Evolutionary conservation across 2,797 vertebrate species (phyloP).

Genomic region (Buphagus erythrorhynchus): DNA sequence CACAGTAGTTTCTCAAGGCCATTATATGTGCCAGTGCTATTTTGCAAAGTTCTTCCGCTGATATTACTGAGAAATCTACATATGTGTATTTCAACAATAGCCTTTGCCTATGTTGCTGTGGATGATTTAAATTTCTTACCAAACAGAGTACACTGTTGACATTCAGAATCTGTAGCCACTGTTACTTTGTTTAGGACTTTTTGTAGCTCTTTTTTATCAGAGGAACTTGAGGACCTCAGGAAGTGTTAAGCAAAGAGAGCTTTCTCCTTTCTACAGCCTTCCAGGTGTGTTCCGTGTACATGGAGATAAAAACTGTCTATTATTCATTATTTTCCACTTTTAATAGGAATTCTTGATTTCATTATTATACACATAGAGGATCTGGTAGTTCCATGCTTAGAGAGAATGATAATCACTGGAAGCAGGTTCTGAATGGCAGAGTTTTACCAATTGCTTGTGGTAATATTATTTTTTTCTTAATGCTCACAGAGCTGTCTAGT

Average conservation of each 20-base stretch:
- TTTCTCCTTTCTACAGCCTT: neutral
- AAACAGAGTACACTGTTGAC: neutral
- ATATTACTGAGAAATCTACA: neutral
- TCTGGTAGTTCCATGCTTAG: neutral
- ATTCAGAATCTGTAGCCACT: neutral
- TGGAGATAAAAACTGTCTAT: neutral
- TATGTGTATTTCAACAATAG: neutral
- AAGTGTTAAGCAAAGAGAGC: neutral
- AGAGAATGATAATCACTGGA: neutral
- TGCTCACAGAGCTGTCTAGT: neutral
- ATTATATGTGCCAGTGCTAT: neutral
- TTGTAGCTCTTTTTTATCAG: neutral
- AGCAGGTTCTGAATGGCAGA: neutral
- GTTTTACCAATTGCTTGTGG: neutral
- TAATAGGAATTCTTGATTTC: neutral
- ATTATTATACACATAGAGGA: accelerated
- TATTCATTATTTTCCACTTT: neutral
- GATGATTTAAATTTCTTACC: neutral
- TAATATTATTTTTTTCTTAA: neutral
- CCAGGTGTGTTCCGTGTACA: neutral
- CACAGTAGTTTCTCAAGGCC: neutral
- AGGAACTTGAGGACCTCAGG: neutral
- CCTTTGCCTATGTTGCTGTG: neutral
- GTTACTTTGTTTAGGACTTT: neutral
- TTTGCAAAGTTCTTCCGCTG: neutral